These are phyloP conservation scores for Heliconius melpomene DNA, from an alignment of 1,140 invertebrate species.

Conservation along the genomic window DNA sequence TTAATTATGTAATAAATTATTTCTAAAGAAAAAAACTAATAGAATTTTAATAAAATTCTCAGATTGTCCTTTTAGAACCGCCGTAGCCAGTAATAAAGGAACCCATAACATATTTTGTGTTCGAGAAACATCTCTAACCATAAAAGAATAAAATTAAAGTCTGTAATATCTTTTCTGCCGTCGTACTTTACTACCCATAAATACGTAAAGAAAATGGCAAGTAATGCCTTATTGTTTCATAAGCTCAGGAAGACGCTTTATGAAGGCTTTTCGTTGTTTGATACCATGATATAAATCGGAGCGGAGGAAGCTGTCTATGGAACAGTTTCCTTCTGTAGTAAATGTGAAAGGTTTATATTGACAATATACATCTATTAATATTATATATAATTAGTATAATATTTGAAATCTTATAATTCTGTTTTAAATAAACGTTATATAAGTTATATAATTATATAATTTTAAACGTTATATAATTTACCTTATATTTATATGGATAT, in stretches of 20 bases:
- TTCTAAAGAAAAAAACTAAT: not conserved
- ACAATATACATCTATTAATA: not conserved
- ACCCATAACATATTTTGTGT: conserved; percentile 7
- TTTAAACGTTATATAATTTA: no score
- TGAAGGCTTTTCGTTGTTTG: conserved; percentile 45
- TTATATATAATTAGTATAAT: not conserved
- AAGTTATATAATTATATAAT: no score
- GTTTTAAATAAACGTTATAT: no score
- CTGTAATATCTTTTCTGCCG: conserved; percentile 7
- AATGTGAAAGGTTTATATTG: not conserved
- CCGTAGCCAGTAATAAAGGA: not conserved
- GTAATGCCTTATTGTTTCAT: conserved; percentile 50
- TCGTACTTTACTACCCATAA: conserved; percentile 20
- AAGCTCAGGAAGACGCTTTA: conserved; percentile 44
- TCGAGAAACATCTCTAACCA: conserved; percentile 13
- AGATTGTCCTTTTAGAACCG: not conserved
- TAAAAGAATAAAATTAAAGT: conserved; percentile 18
- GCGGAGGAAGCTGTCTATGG: conserved; percentile 27
- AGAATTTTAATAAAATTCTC: not conserved
- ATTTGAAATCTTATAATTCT: not conserved
- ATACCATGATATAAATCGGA: conserved; percentile 54
- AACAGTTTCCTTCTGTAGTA: not conserved
- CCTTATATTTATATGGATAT: no score
- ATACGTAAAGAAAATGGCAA: conserved; percentile 39
- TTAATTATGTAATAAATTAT: no score